A percentile compares a stretch with the other conserved stretches of the same genome.
Evolutionary conservation across 2,797 vertebrate species (phyloP).

Genomic region (Danio kyathit): DNA sequence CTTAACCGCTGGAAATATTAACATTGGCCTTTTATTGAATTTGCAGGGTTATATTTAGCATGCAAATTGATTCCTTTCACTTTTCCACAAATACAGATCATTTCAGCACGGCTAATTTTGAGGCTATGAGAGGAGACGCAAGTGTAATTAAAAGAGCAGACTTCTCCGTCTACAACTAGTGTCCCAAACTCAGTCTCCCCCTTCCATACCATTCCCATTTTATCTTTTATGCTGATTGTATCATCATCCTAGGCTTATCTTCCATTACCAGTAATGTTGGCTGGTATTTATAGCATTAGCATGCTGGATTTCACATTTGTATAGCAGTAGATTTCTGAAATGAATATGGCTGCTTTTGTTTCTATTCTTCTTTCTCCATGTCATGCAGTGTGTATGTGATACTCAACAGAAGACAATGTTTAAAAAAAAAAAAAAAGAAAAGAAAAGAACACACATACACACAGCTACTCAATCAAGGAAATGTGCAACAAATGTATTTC

Average conservation of each 20-base stretch:
- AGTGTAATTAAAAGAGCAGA: slow-evolving; percentile 67
- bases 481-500: slow-evolving; percentile 30
- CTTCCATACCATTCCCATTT: slow-evolving; percentile 42
- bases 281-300: slow-evolving; percentile 49
- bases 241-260: slow-evolving; percentile 65
- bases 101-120: slow-evolving; percentile 70
- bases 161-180: slow-evolving; percentile 43
- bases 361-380: slow-evolving; percentile 29
- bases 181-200: slow-evolving; percentile 59
- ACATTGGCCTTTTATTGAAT: slow-evolving; percentile 69
- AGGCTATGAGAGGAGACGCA: slow-evolving; percentile 65
- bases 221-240: slow-evolving; percentile 58
- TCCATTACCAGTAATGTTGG: slow-evolving; percentile 55
- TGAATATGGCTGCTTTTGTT: slow-evolving; percentile 43
- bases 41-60: slow-evolving; percentile 73
- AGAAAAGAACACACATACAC: not conserved
- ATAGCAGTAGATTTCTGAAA: slow-evolving; percentile 25
- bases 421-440: too few relatives aligned
- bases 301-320: slow-evolving; percentile 52
- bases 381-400: not conserved
- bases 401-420: slow-evolving; percentile 3
- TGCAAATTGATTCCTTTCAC: slow-evolving; percentile 74
- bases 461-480: not conserved
- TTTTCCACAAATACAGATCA: slow-evolving; percentile 70
- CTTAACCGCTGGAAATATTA: slow-evolving; percentile 70